phyloP scores from a whole-genome alignment of 2,797 vertebrate species.

The Chloroceryle inda region DNA sequence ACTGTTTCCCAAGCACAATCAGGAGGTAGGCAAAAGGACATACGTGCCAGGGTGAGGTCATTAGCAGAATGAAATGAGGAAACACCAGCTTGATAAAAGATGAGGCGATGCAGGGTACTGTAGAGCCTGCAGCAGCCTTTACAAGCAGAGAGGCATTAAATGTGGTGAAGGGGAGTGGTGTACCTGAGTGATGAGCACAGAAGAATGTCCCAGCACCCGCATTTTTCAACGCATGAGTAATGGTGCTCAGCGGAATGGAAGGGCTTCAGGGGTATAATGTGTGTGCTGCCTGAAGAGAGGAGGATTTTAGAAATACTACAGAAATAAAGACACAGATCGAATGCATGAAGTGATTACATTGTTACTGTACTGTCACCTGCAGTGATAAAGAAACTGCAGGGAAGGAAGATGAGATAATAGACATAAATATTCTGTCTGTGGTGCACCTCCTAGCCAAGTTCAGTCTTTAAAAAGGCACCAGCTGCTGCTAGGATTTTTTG shows the following conservation, averaged over 20 bases:
- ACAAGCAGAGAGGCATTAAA: not conserved
- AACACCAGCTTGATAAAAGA: not conserved
- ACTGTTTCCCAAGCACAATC: not conserved
- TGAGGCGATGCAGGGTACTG: not conserved
- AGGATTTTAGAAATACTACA: not conserved
- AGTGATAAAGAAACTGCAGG: not conserved
- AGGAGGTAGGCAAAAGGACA: not conserved
- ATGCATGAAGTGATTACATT: not conserved
- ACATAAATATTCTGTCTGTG: not conserved
- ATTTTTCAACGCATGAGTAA: constrained; percentile 30
- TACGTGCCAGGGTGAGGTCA: not conserved
- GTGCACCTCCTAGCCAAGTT: not conserved
- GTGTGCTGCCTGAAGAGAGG: not conserved
- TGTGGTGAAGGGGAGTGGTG: not conserved
- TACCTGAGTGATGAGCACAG: not conserved
- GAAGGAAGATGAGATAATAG: not conserved
- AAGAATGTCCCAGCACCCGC: not conserved
- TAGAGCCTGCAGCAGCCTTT: not conserved
- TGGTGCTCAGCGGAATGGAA: not conserved
- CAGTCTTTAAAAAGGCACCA: not conserved
- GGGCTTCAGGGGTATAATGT: not conserved
- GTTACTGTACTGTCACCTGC: not conserved
- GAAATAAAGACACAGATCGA: not conserved
- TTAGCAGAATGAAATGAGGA: not conserved
- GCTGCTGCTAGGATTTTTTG: not conserved